Conservation (phyloP, 2,113 vertebrate species). For the Clarias batrachus region DNA sequence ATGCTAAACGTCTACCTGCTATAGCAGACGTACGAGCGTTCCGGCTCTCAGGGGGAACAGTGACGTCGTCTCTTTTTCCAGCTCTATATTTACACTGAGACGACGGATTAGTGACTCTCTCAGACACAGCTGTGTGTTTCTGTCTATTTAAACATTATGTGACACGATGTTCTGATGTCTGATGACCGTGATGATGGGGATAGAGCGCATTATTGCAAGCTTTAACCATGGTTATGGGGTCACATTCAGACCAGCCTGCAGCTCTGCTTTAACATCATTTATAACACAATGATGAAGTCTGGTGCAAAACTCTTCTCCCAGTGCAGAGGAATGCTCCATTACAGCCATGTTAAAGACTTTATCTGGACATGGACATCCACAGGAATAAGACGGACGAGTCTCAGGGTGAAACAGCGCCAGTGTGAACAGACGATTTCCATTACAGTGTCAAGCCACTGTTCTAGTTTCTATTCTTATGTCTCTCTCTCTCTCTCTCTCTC, state of each 20-base stretch:
- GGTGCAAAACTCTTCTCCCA: not conserved
- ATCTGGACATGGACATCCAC: not conserved
- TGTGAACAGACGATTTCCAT: not conserved
- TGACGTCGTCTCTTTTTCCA: constrained; percentile 50
- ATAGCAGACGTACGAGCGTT: not conserved
- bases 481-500: not conserved
- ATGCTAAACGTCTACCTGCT: not conserved
- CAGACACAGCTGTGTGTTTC: constrained; percentile 68
- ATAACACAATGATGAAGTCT: not conserved
- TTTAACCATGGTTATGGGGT: not conserved
- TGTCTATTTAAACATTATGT: constrained; percentile 52
- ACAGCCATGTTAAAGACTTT: not conserved
- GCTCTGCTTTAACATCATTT: not conserved
- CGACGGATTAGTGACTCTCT: constrained; percentile 67
- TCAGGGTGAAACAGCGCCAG: not conserved
- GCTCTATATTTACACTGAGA: constrained; percentile 65
- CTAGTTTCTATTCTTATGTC: not conserved
- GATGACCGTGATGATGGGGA: not conserved
- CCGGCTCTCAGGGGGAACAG: not conserved
- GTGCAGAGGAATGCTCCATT: not conserved
- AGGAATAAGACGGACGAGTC: not conserved
- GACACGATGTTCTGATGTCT: constrained; percentile 8
- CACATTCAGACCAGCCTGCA: not conserved
- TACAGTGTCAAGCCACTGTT: not conserved
- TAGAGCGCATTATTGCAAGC: not conserved